Evolutionary conservation across 2,797 vertebrate genomes (phyloP), one percentile per base, ranked within the genome.

Genomic region (Petrocephalus schoutedeni): DNA sequence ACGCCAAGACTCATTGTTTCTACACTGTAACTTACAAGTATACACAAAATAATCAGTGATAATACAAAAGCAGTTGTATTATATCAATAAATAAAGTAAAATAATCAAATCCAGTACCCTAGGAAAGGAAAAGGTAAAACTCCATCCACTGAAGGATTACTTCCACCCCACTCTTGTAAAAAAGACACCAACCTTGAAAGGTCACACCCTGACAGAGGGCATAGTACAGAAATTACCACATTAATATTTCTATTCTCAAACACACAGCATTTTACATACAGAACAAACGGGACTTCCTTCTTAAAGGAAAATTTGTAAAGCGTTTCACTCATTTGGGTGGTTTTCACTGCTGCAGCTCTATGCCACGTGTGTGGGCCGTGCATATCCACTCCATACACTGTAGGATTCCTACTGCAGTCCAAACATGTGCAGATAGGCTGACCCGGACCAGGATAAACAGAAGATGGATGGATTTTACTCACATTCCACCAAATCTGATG

Each of bases 211-310:
- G 87, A 92, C 90, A 93, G 91, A 92, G 90, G 93, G 90, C 67
- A 80, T 90, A 90, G 92, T 91, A 91, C 89, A 93, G 92, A 95
- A 94, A 93, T 92, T 91, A 88, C 88, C 92, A 92, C 89, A 92
- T 94, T 93, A 94, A 91, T 93, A 94, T 91, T 93, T 86, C 90
- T 91, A 89, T 91, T 88, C 92, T 93, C 92, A 95, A 95, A 95
- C 94, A 95, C 95, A 94, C 93, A 94, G 93, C 93, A 89, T 95
- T 95, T 95, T 94, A 94, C 94, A 93, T 92, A 94, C 92, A 95
- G 87, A 57, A 93, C 89, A 90, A 56, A 91, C 91, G 28, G 86
- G 45, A 92, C 94, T 95, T 96, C 93, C 94, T 94, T 94, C 93
- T 95, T 93, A 94, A 94, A 94, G 92, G 93, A 93, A 95, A 95